Evolutionary conservation across 2,888 invertebrate species (phyloP).

Genomic region (Syrphus vitripennis): DNA sequence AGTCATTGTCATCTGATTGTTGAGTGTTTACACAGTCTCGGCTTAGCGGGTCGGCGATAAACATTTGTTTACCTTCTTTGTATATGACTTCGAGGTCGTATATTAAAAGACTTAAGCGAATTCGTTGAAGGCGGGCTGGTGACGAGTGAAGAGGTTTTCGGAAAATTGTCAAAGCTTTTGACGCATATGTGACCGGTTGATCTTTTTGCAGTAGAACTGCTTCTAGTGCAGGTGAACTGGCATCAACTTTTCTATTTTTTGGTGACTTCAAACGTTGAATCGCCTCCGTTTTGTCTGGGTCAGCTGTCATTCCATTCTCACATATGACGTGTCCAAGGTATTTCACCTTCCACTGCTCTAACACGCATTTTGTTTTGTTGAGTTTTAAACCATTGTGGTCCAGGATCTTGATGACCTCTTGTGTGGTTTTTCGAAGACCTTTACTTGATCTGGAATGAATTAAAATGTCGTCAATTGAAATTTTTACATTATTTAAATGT

Average conservation of each 20-base stretch:
- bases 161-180: slow-evolving; percentile 1
- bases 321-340: slow-evolving; percentile 20
- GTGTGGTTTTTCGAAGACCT: slow-evolving; percentile 19
- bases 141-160: slow-evolving; percentile 29
- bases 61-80: slow-evolving; percentile 11
- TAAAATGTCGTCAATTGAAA: slow-evolving; percentile 30
- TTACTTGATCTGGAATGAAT: slow-evolving; percentile 13
- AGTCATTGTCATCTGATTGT: neutral
- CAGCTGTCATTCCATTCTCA: neutral
- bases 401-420: slow-evolving; percentile 8
- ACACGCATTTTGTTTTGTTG: slow-evolving; percentile 24
- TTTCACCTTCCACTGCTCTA: slow-evolving; percentile 8
- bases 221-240: neutral
- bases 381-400: neutral
- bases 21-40: slow-evolving; percentile 10
- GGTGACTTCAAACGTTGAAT: slow-evolving; percentile 5
- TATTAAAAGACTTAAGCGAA: slow-evolving; percentile 20
- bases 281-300: slow-evolving; percentile 10
- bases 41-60: slow-evolving; percentile 21
- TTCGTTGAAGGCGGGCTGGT: slow-evolving; percentile 19
- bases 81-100: slow-evolving; percentile 23
- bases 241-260: slow-evolving; percentile 4
- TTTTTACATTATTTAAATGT: slow-evolving; percentile 19
- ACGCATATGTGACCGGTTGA: no score
- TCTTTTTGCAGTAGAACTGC: neutral